Percentiles rank a stretch among this genome's conserved stretches.
These are phyloP conservation scores for Picus viridis DNA, from an alignment of 2,797 vertebrate genomes.

Conservation along the genomic window DNA sequence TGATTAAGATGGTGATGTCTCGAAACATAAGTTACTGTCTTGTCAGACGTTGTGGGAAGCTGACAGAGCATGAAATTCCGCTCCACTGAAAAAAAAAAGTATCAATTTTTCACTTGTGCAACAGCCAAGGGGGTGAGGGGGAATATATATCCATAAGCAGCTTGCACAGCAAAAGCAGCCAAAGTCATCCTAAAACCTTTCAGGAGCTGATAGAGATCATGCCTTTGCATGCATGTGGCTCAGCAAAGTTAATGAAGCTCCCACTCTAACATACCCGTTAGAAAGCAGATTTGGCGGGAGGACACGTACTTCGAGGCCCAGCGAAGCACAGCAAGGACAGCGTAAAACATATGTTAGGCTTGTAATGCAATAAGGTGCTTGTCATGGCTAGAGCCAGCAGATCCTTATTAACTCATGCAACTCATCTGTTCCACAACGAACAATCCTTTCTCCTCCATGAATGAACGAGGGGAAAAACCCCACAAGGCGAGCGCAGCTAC, in stretches of 20 bases:
- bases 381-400: background rate
- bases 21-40: background rate
- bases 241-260: background rate
- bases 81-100: background rate
- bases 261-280: background rate
- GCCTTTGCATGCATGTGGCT: background rate
- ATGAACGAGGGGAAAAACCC: background rate
- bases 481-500: background rate
- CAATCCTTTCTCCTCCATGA: background rate
- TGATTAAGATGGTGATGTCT: background rate
- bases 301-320: background rate
- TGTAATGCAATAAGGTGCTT: constrained; percentile 10
- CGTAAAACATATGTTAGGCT: constrained; percentile 10
- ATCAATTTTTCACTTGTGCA: background rate
- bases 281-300: background rate
- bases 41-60: background rate
- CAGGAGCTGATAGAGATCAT: background rate
- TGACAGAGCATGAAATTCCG: background rate
- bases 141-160: background rate
- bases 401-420: background rate
- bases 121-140: background rate
- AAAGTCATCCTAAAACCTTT: background rate
- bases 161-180: background rate
- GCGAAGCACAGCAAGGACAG: background rate
- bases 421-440: background rate